These are phyloP conservation scores for Zaprionus kolodkinae DNA, from an alignment of 1,140 invertebrate species.

Conservation along the genomic window DNA sequence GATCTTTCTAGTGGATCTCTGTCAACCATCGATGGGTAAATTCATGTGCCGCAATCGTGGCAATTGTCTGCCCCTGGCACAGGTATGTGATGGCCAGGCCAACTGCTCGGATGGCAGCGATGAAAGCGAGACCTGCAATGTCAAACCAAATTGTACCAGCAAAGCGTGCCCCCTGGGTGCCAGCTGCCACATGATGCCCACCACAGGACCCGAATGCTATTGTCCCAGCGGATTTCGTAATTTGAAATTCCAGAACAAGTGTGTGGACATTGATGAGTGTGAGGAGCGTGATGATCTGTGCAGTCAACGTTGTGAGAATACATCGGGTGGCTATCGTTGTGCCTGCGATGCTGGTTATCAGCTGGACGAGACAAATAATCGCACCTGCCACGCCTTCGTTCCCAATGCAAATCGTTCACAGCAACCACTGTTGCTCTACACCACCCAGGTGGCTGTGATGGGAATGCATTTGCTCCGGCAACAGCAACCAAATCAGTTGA, in stretches of 20 bases:
- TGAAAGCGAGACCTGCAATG: slow-evolving; percentile 66
- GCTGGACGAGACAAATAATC: slow-evolving; percentile 86
- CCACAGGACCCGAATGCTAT: slow-evolving; percentile 84
- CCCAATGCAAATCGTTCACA: slow-evolving; percentile 84
- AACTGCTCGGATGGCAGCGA: slow-evolving; percentile 85
- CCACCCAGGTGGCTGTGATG: slow-evolving; percentile 85
- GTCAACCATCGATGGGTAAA: slow-evolving; percentile 53
- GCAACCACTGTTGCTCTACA: slow-evolving; percentile 88
- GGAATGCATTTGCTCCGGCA: slow-evolving; percentile 85
- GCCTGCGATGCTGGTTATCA: slow-evolving; percentile 91
- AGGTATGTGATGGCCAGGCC: slow-evolving; percentile 87
- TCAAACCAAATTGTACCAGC: slow-evolving; percentile 52
- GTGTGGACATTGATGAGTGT: slow-evolving; percentile 93
- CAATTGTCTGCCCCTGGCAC: slow-evolving; percentile 85
- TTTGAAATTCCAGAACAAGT: slow-evolving; percentile 71
- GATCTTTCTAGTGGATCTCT: slow-evolving; percentile 41
- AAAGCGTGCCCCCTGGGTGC: slow-evolving; percentile 53
- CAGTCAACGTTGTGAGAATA: slow-evolving; percentile 93
- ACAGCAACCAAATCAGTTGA: slow-evolving; percentile 27
- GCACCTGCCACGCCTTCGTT: slow-evolving; percentile 88
- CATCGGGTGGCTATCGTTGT: slow-evolving; percentile 91
- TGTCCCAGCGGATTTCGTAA: slow-evolving; percentile 84
- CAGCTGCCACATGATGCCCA: slow-evolving; percentile 72
- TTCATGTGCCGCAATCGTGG: slow-evolving; percentile 80
- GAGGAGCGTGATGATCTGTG: slow-evolving; percentile 88